These are phyloP conservation scores for Dinoponera quadriceps DNA, from an alignment of 1,140 invertebrate genomes.

Conservation along the genomic window DNA sequence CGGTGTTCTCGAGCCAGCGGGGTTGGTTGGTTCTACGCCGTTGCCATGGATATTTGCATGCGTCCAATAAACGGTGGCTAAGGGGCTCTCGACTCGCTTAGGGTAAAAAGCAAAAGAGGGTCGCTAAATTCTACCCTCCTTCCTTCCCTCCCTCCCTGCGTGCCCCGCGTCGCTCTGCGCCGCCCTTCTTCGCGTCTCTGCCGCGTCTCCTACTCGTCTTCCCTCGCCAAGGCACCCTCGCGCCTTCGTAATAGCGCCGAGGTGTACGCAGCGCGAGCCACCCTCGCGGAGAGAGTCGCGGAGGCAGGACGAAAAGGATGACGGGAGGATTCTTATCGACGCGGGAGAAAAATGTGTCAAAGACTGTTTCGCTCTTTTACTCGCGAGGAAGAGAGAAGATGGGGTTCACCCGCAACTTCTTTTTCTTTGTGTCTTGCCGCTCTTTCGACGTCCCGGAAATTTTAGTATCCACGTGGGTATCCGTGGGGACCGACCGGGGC, in stretches of 20 bases:
- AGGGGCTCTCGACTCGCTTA: constrained; percentile 85
- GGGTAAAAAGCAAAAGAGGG: constrained; percentile 84
- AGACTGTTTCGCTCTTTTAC: constrained; percentile 10
- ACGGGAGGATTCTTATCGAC: constrained; percentile 60
- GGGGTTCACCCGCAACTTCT: constrained; percentile 24
- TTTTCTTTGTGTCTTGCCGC: background rate
- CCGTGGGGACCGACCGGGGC: too few species aligned
- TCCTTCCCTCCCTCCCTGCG: constrained; percentile 20
- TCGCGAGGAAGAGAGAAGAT: constrained; percentile 24
- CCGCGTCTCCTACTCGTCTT: constrained; percentile 59
- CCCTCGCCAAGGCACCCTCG: constrained; percentile 60
- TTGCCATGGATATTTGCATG: constrained; percentile 87
- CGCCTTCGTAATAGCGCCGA: constrained; percentile 77
- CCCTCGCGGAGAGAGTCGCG: constrained; percentile 53
- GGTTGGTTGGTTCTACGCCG: constrained; percentile 72
- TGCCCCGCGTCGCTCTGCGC: constrained; percentile 25
- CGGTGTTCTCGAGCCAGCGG: constrained; percentile 51
- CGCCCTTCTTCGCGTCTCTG: constrained; percentile 53
- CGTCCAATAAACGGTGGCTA: constrained; percentile 86
- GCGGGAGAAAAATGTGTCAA: constrained; percentile 60
- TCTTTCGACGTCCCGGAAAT: constrained; percentile 8
- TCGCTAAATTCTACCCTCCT: constrained; percentile 78
- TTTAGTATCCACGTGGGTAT: constrained; percentile 9
- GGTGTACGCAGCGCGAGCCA: constrained; percentile 67
- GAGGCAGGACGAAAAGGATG: constrained; percentile 35